Base-by-base conservation (phyloP, 2,888 invertebrate species). In the Tethea ocularis region DNA sequence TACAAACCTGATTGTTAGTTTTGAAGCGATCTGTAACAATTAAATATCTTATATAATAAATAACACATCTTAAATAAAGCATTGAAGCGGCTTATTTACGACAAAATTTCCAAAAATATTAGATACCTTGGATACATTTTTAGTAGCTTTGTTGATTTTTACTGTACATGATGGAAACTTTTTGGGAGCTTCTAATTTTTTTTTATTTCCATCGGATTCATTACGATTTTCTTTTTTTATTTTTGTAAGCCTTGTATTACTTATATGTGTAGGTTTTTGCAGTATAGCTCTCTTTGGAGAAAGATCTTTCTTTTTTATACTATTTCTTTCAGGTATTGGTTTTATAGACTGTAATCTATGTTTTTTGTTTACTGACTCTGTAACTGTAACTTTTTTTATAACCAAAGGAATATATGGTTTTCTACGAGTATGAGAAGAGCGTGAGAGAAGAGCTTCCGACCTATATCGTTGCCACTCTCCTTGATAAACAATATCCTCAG, bases 401-500 rank as follows among this genome's bases (percentile, higher is more conserved):
- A 65, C 36, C 11, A 67, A 52, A 15, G 66, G 70, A 62, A 66
- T 75, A 5, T 57, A 67, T 29, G 62, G 58, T 60, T 70, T 82
- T 65, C 77, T 83, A 57, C 72, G 80, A n/a, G n/a, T n/a, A n/a
- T n/a, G n/a, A n/a, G n/a, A n/a, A n/a, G n/a, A n/a, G n/a, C n/a
- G n/a, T n/a, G n/a, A n/a, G 15, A 60, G 54, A 33, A 69, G 22
- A 36, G 62, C 22, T 67, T 80, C 83, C 8, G 78, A 74, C 8
- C 67, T 78, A 41, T 71, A 68, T 56, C 70, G 74, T 67, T 89
- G 86, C 92, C 91, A 92, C 59, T 87, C 78, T 54, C 92, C 91
- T 77, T 89, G 91, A 66, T 79, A 93, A n/a, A 91, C 71, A 24
- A 92, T 78, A 68, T 93, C 92, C 71, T 91, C 87, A 26, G 81